These are phyloP conservation scores for Chaenodraco wilsoni DNA, from an alignment of 2,797 vertebrate genomes.

Conservation along the genomic window DNA sequence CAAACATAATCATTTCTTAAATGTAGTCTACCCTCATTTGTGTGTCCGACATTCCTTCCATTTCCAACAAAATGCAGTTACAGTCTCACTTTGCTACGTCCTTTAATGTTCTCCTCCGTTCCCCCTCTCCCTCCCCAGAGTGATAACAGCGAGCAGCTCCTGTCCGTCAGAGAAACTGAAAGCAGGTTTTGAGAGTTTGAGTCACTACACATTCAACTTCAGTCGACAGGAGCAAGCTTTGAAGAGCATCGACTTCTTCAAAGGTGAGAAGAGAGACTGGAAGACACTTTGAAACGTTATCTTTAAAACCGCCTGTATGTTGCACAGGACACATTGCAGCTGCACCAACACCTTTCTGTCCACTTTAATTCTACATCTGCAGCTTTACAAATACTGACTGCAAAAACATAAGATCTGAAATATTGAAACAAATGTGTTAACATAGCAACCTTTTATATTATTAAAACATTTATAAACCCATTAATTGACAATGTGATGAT, in stretches of 20 bases:
- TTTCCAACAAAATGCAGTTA: no score
- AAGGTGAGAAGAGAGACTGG: slow-evolving; percentile 57
- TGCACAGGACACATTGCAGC: not conserved
- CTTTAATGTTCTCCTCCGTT: no score
- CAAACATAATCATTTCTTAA: no score
- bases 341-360: not conserved
- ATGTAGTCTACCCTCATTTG: no score
- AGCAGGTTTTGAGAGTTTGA: slow-evolving; percentile 77
- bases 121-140: slow-evolving; percentile 57
- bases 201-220: slow-evolving; percentile 80
- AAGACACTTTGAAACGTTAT: not conserved
- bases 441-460: no score
- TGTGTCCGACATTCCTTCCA: no score
- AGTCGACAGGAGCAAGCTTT: slow-evolving; percentile 78
- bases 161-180: slow-evolving; percentile 67
- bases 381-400: not conserved
- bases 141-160: slow-evolving; percentile 61
- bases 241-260: slow-evolving; percentile 80
- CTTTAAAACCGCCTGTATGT: not conserved
- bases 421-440: no score
- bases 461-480: no score
- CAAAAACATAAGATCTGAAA: no score
- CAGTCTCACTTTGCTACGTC: no score
- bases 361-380: not conserved
- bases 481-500: no score